Evolutionary conservation across 2,888 invertebrate species (phyloP).

Genomic region (Amblyjoppa proteus): DNA sequence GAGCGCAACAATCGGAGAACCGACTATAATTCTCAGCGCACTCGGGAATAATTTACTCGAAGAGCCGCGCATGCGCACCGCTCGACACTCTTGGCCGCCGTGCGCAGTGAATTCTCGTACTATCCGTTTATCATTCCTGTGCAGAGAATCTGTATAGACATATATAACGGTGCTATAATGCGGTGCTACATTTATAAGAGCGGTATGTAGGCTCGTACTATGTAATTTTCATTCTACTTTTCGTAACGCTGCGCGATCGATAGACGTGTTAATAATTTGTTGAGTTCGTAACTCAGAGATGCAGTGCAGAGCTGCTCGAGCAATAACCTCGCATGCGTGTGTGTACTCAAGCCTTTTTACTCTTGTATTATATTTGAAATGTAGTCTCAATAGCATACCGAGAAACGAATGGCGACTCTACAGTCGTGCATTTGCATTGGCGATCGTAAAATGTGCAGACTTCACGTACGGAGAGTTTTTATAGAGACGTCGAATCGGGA

Average conservation of each 20-base stretch:
- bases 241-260: constrained; percentile 20
- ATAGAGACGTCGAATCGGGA: not conserved
- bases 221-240: constrained; percentile 14
- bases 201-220: too few species aligned
- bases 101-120: not conserved
- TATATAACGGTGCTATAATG: too few species aligned
- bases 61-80: not conserved
- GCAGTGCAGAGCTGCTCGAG: not conserved
- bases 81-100: not conserved
- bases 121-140: not conserved
- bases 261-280: constrained; percentile 5
- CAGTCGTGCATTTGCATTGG: too few species aligned
- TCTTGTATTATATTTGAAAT: not conserved
- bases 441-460: too few species aligned
- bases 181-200: too few species aligned
- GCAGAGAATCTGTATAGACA: not conserved
- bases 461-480: not conserved
- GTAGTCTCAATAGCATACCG: not conserved
- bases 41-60: not conserved
- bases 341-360: not conserved
- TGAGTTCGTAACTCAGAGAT: constrained; percentile 6
- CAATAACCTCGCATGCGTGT: not conserved
- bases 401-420: not conserved
- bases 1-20: not conserved
- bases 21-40: not conserved